Percentiles rank a stretch among this genome's conserved stretches.
phyloP scores from a whole-genome alignment of 1,140 invertebrate genomes.

The Daktulosphaira vitifoliae region DNA sequence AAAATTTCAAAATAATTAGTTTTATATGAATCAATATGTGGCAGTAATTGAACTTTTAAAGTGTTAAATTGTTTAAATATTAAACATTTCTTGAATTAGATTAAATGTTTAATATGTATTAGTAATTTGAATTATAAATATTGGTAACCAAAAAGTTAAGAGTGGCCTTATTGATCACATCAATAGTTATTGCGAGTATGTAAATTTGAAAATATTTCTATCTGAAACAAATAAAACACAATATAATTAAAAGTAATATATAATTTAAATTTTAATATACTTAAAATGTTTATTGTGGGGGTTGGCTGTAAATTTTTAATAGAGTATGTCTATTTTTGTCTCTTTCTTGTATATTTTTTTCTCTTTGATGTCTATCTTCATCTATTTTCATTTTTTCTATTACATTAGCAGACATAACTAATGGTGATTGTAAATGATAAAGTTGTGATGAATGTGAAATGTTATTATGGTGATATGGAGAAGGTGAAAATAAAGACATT shows the following conservation, averaged over 20 bases:
- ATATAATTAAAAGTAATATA: not conserved
- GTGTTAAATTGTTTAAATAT: too few relatives aligned
- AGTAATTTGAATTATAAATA: too few relatives aligned
- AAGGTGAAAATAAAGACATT: constrained; percentile 43
- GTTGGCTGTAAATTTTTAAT: constrained; percentile 36
- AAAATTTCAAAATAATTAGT: too few relatives aligned
- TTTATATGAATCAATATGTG: too few relatives aligned
- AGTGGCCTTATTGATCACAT: too few relatives aligned
- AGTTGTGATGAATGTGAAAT: constrained; percentile 37
- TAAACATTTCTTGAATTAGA: too few relatives aligned
- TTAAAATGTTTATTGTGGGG: constrained; percentile 35
- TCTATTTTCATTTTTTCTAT: constrained; percentile 51
- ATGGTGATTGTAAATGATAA: constrained; percentile 51
- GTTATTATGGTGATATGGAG: constrained; percentile 37
- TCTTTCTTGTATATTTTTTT: constrained; percentile 51
- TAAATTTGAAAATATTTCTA: too few relatives aligned
- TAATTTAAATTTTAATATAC: constrained; percentile 1
- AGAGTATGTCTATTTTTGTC: constrained; percentile 46
- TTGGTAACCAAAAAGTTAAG: too few relatives aligned
- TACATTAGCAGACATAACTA: constrained; percentile 43
- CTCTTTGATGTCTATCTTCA: constrained; percentile 55
- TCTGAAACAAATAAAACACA: constrained; percentile 46
- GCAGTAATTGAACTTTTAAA: too few relatives aligned
- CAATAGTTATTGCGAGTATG: too few relatives aligned
- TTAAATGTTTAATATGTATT: too few relatives aligned